Base-by-base conservation (phyloP, 2,797 vertebrate species). In the Enteromius unitaeniatus region DNA sequence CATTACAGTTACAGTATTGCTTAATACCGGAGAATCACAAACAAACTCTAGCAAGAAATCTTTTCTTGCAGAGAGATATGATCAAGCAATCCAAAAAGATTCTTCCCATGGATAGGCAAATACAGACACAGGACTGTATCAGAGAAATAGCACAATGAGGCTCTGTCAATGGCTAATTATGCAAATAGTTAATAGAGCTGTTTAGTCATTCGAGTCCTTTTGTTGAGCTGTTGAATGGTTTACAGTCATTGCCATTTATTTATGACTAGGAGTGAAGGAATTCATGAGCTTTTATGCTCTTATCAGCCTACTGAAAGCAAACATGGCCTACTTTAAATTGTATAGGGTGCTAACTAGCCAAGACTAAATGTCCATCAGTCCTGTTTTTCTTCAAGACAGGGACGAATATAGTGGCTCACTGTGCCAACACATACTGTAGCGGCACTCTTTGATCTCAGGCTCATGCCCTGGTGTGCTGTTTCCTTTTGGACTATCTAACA, bases 131-230 rank as follows among this genome's bases (percentile, higher is more conserved):
- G 14, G 34, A 49, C 45, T 88, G 87, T 60, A 40, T n/a, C 19
- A 78, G 75, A 37, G 28, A 78, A 69, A 64, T 42, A 26, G 42
- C 42, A 62, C 82, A 72, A 47, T 34, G 67, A 78, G 21, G 13
- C 53, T 42, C 11, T 78, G 74, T 72, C 34, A 70, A 70, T 84
- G 65, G 42, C 53, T 72, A 78, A 47, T 68, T 84, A 78, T 78
- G 75, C 28, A 84, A 84, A 84, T 72, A 70, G 51, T 9, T 70
- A 78, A 78, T 60, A 83, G 81, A 82, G 81, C 60, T 65, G 42
- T 75, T 82, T 75, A 75, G 75, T 78, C 28, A 47, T 70, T 49
- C 53, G 23, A 23, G 53, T 37, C 82, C 65, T 69, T 62, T 84
- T 78, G 74, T 78, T 78, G 82, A n/a, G 53, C 15, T 62, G 21